Base-by-base conservation (phyloP, 2,797 vertebrate genomes). In the Lophotriccus pileatus region DNA sequence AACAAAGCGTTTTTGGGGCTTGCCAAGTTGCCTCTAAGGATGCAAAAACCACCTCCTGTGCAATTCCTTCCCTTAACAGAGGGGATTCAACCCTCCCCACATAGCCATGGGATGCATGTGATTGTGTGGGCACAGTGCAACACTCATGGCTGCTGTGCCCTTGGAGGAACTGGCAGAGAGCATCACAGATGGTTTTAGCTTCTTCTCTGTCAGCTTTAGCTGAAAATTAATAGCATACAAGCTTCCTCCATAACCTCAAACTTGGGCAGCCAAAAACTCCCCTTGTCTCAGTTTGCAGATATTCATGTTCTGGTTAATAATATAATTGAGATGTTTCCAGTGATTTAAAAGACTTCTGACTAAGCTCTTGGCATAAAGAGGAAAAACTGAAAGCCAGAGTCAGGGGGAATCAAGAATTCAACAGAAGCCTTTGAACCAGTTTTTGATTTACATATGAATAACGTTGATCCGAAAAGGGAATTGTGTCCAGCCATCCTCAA, bases 381-480 rank as follows among this genome's bases (percentile, higher is more conserved):
- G 55, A 39, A 73, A 95, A 85, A 93, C 58, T 72, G 87, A 93
- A 95, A 95, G 93, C 87, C 49, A 22, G 89, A 96, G 87, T 91
- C 82, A 75, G 92, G 89, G 91, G 89, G 79, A 93, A 95, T 93
- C 75, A 91, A 59, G 91, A 94, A 96, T 95, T 92, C 94, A 78
- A 75, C 92, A 69, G 92, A 93, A 95, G 82, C 69, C 84, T 95
- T 95, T 94, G 93, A 97, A 89, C 73, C 44, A 84, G 87, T 50
- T 84, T 93, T 80, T 60, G 66, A 95, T 96, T 97, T 95, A 66
- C 94, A 93, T 92, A 84, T 92, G 92, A 97, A 95, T 92, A 75
- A 30, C 12, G 9, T 22, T 46, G 84, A 78, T 78, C 82, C 91
- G 84, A 76, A 60, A 59, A 69, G 76, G 91, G 92, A 90, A 87